phyloP scores from a whole-genome alignment of 2,113 vertebrate species.

The Athene cunicularia region DNA sequence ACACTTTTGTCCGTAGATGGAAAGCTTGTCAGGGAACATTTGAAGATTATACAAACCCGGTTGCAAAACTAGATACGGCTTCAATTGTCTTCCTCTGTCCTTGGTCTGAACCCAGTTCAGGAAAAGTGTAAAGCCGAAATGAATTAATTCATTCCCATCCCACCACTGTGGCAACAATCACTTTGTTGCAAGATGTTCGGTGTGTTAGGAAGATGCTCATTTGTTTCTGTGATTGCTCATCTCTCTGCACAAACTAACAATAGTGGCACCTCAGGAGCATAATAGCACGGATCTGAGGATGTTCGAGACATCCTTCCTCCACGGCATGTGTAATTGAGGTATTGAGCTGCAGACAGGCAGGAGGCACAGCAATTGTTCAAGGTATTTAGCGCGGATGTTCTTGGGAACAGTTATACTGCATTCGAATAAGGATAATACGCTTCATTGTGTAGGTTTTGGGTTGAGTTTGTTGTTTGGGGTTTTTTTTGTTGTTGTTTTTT shows the following conservation, averaged over 20 bases:
- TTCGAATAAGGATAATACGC: not conserved
- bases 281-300: not conserved
- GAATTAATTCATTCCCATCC: not conserved
- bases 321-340: not conserved
- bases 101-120: not conserved
- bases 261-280: not conserved
- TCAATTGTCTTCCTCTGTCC: not conserved
- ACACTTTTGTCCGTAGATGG: not conserved
- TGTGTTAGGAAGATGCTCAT: not conserved
- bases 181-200: not conserved
- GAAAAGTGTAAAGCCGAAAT: not conserved
- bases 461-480: not conserved
- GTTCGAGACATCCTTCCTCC: not conserved
- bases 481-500: not conserved
- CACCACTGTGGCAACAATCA: not conserved
- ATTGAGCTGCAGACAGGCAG: not conserved
- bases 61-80: not conserved
- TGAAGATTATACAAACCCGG: not conserved
- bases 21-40: not conserved
- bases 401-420: not conserved
- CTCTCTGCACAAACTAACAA: not conserved
- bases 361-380: not conserved
- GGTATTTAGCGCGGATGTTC: not conserved
- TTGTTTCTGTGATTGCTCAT: conserved; percentile 42
- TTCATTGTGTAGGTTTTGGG: not conserved